phyloP scores from a whole-genome alignment of 30 jellyfish, hydroid and myxozoan species.

The Turritopsis rubra region DNA sequence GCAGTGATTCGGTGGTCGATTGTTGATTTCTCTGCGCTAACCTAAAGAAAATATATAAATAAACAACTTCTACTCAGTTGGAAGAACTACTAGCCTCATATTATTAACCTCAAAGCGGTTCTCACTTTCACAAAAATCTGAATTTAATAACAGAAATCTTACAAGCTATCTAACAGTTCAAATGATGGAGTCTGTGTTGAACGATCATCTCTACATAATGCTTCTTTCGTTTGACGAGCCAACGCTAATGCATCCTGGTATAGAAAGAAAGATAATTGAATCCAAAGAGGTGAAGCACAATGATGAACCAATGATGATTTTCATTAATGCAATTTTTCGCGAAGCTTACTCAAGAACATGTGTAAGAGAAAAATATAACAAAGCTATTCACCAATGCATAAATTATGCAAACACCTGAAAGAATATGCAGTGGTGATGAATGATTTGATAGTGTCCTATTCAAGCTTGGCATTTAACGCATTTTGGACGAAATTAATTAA shows the following conservation, averaged over 20 bases:
- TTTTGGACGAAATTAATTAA: neutral
- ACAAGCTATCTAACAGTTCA: slow-evolving; percentile 21
- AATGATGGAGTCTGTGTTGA: slow-evolving; percentile 29
- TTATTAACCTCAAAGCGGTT: no score
- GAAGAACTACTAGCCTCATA: no score
- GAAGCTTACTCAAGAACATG: neutral
- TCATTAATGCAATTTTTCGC: no score
- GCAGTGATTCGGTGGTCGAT: neutral
- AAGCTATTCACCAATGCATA: neutral
- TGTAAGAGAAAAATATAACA: neutral
- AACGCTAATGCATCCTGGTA: slow-evolving; percentile 21
- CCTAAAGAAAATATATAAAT: neutral
- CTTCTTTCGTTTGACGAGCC: slow-evolving; percentile 35
- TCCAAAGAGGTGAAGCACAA: neutral
- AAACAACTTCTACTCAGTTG: no score
- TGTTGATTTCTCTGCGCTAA: neutral
- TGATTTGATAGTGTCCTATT: neutral
- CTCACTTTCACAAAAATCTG: neutral
- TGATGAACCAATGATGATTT: neutral
- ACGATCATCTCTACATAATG: slow-evolving; percentile 22
- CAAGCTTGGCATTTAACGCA: neutral
- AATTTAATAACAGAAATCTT: neutral
- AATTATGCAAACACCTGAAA: neutral
- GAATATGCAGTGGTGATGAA: neutral
- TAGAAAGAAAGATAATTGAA: no score